Conservation (phyloP, 2,113 vertebrate species). For the Triplophysa rosa region DNA sequence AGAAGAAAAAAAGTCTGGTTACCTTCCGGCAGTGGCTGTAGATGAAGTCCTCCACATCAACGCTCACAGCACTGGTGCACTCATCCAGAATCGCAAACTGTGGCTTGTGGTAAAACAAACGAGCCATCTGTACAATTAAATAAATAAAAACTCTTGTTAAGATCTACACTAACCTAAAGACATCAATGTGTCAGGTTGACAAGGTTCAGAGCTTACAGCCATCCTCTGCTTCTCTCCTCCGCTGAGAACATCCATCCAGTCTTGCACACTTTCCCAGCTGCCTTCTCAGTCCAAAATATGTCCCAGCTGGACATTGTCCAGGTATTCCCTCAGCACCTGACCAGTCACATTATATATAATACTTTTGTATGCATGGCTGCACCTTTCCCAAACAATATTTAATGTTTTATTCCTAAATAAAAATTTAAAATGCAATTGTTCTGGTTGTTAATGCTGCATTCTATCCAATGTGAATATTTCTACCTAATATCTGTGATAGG, state of each 20-base stretch:
- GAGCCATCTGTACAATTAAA: constrained; percentile 85
- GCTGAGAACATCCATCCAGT: constrained; percentile 99
- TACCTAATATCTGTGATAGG: too few relatives aligned
- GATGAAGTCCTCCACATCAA: constrained; percentile 95
- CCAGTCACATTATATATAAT: neutral
- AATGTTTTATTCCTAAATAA: neutral
- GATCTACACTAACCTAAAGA: too few relatives aligned
- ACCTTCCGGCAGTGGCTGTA: constrained; percentile 94
- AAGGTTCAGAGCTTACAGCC: constrained; percentile 77
- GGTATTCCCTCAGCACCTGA: constrained; percentile 86
- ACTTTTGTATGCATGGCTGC: neutral
- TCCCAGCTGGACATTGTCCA: constrained; percentile 90
- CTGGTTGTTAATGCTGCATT: too few relatives aligned
- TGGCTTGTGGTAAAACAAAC: constrained; percentile 96
- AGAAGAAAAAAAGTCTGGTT: constrained; percentile 25
- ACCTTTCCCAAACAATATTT: neutral
- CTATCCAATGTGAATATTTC: too few relatives aligned
- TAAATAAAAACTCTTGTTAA: neutral
- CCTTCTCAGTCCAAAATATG: constrained; percentile 83
- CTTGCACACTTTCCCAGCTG: constrained; percentile 90
- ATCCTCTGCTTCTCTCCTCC: constrained; percentile 98
- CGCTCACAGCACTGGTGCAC: constrained; percentile 95
- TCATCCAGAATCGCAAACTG: constrained; percentile 98
- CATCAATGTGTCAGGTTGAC: neutral
- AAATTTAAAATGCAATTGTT: too few relatives aligned